Base-by-base conservation (phyloP, 2,797 vertebrate species). In the Balearica regulorum region DNA sequence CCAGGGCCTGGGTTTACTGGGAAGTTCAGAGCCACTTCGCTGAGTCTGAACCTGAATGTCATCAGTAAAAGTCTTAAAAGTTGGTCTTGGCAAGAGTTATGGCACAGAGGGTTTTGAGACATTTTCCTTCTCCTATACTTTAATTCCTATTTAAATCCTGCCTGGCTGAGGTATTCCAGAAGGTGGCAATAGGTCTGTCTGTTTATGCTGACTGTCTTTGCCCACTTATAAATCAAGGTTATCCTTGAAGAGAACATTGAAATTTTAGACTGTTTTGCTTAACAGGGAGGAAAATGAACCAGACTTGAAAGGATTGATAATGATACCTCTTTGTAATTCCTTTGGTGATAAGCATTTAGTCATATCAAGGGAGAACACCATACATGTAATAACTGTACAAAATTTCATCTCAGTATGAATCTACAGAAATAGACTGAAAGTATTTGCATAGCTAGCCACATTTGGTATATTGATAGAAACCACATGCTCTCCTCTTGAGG, bases 1-100 rank as follows among this genome's bases (percentile, higher is more conserved):
- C 90, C 86, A 92, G 58, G 88, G 88, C 73, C 89, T 14, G 35
- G 39, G 90, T 97, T 94, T 95, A 95, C 93, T 84, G 86, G 46
- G 91, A 96, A 96, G 93, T 96, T 97, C 94, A 93, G 90, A 95
- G 93, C 35, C 81, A 84, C 88, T 93, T 94, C 1, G 0, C 62
- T 92, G 86, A 93, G 41, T 91, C 73, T 96, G 81, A 96, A 95
- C 83, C 58, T 10, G 6, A 94, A 87, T 89, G 88, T 94, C 95
- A 84, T 90, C 80, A 66, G 58, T 62, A 73, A 89, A 94, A 95
- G 62, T 79, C 88, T 95, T 82, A 86, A 92, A 90, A 89, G 48
- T 54, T 73, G 58, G 54, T 89, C 87, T 84, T 95, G 88, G 66
- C 37, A 75, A 83, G 58, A 92, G 51, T 49, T 94, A 73, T n/a